Base-by-base conservation (phyloP, 1,140 invertebrate genomes). In the Drosophila nebulosa region DNA sequence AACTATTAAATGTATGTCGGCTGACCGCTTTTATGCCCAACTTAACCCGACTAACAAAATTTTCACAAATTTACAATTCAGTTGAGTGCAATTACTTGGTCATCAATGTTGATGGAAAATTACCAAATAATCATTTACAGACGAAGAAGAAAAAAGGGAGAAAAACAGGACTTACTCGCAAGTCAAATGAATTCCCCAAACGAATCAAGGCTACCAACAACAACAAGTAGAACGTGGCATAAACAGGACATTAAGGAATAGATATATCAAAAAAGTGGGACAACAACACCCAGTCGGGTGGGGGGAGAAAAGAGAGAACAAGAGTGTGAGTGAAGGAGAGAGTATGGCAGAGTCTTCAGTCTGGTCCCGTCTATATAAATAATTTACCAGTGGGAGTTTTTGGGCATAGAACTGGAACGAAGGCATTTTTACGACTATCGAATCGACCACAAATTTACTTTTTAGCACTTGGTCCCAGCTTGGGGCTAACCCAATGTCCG, bases 391-490 rank as follows among this genome's bases (percentile, higher is more conserved):
- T 53, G 52, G 42, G 36, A 55, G 39, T 46, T 16, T 16, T 42
- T 18, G 16, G 7, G 39, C 39, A 46, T 46, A 21, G 74, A 66
- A 64, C 30, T 30, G 50, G 9, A 35, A 14, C 16, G 63, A 50
- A 66, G 74, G 58, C 78, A 74, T 75, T 84, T 79, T 88, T 88
- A 88, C 76, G 83, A 89, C 84, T 88, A 89, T 89, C 75, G 83
- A 88, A 88, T 88, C 83, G 83, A 79, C 83, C 83, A 88, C 83
- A 88, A 88, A 88, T 88, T 89, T 88, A 88, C 84, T 88, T 88
- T 88, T 89, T 88, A 88, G 84, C 83, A 88, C 83, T 84, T 88
- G 78, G 74, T 88, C 81, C 81, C 81, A 63, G 78, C 81, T 63
- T 69, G 83, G 61, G 75, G 75, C 79, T 68, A 74, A 67, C 70